Percentiles rank a stretch among this genome's conserved stretches.
Conservation (phyloP, 1,140 invertebrate species). For the Tetranychus urticae region DNA sequence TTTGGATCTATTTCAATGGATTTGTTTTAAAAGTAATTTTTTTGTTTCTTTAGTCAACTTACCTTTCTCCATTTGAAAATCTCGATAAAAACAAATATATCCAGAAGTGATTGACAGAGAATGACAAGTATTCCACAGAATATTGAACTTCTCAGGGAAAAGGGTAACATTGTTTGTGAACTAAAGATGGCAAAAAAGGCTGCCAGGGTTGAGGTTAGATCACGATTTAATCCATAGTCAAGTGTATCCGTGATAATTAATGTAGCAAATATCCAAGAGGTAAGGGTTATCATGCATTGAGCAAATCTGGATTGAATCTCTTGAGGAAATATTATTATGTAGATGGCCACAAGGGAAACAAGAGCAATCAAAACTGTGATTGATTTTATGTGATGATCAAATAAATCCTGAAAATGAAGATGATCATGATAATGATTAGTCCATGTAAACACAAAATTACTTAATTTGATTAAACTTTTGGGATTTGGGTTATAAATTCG, state of each 20-base stretch:
- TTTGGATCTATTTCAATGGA: too few species aligned
- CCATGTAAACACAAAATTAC: background rate
- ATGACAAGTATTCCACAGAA: slow-evolving; percentile 14
- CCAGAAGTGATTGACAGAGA: slow-evolving; percentile 15
- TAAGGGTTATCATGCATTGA: slow-evolving; percentile 11
- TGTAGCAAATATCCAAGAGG: slow-evolving; percentile 13
- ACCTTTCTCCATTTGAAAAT: background rate
- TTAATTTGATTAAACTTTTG: background rate
- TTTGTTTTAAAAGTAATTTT: too few species aligned
- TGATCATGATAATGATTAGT: background rate
- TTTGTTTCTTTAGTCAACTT: background rate
- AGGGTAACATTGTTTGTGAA: slow-evolving; percentile 17
- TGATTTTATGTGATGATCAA: background rate
- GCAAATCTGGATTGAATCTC: slow-evolving; percentile 11
- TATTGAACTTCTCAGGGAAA: slow-evolving; percentile 13
- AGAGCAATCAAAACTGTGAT: slow-evolving; percentile 12
- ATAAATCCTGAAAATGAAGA: background rate
- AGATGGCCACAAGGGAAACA: slow-evolving; percentile 11
- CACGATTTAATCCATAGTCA: slow-evolving; percentile 4
- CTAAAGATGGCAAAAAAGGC: slow-evolving; percentile 18
- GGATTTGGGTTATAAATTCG: background rate
- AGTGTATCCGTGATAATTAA: slow-evolving; percentile 11
- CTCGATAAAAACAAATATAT: slow-evolving; percentile 10
- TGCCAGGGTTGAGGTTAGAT: slow-evolving; percentile 11
- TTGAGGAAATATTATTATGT: slow-evolving; percentile 11